A percentile compares a stretch with the other conserved stretches of the same genome.
phyloP scores from a whole-genome alignment of 2,888 invertebrate species.

The Oligia fasciuncula region DNA sequence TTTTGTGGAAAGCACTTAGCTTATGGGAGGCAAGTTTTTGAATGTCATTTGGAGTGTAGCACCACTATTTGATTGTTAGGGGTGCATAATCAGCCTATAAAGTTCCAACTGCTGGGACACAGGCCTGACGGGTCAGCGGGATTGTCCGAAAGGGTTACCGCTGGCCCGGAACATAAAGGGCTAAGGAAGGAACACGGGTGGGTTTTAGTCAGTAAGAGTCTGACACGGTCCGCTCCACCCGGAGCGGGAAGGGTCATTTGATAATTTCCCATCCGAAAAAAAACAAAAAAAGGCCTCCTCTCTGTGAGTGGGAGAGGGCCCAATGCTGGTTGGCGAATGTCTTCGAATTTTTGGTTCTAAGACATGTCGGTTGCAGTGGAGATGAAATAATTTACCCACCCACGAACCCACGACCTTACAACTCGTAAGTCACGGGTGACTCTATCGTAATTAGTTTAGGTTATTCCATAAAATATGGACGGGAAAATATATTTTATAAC shows the following conservation, averaged over 20 bases:
- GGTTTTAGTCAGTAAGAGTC: no score
- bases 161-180: no score
- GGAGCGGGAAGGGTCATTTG: no score
- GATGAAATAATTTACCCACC: not conserved
- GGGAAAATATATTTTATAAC: not conserved
- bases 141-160: no score
- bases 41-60: slow-evolving; percentile 1
- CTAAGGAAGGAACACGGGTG: no score
- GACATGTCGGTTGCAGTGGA: not conserved
- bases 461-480: not conserved
- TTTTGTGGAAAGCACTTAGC: slow-evolving; percentile 31
- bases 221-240: no score
- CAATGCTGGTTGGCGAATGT: not conserved
- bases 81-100: not conserved
- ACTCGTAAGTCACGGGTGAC: not conserved
- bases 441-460: not conserved
- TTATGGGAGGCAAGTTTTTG: slow-evolving; percentile 14
- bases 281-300: not conserved
- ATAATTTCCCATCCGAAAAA: no score
- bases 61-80: not conserved
- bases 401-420: not conserved
- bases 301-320: not conserved
- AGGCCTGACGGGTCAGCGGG: no score
- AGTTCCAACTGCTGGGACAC: not conserved
- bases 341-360: not conserved